Evolutionary conservation across 1,140 invertebrate genomes (phyloP), one percentile per base, ranked within the genome.

Genomic region (Ridgeia piscesae): DNA sequence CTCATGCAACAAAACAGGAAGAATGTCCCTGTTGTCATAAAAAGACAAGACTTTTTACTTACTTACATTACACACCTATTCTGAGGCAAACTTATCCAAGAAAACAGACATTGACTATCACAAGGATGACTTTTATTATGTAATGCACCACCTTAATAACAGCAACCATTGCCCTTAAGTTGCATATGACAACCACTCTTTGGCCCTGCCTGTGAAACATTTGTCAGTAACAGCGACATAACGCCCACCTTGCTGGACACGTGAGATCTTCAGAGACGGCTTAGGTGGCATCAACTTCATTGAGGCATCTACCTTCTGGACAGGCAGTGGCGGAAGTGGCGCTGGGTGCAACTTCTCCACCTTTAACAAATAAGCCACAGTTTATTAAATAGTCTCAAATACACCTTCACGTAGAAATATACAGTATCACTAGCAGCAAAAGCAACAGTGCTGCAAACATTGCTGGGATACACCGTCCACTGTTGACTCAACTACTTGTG

Each of bases 271-370:
- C 34, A 91, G 42, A 33, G 33, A 33, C 0, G 91, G 91, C 34
- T 91, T 91, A 42, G 91, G 0, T 35, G 91, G 91, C 48, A 48
- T 35, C 34, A 48, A 35, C 42, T 91, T 34, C 35, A 90, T 31
- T 14, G 34, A 90, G 89, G 31, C 17, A 34, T 90, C 35, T 34
- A 14, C 17, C 35, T 90, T 34, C 89, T 90, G 35, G 89, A 35
- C 9, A 90, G 89, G 89, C 89, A 34, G 89, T 90, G n/a, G 21
- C 17, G 89, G 89, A 31, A 90, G 89, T 33, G 89, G 89, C 33
- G 89, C 89, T 90, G 89, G 89, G 33, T 90, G 89, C 35, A 34
- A 21, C 89, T 34, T 90, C 89, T 90, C 58, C 58, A 77, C 58
- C 58, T 77, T 4, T 77, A 21, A 77, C 58, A 77, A 27, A 17